These are phyloP conservation scores for Cryptocephalus moraei DNA, from an alignment of 2,888 invertebrate genomes.

Conservation along the genomic window DNA sequence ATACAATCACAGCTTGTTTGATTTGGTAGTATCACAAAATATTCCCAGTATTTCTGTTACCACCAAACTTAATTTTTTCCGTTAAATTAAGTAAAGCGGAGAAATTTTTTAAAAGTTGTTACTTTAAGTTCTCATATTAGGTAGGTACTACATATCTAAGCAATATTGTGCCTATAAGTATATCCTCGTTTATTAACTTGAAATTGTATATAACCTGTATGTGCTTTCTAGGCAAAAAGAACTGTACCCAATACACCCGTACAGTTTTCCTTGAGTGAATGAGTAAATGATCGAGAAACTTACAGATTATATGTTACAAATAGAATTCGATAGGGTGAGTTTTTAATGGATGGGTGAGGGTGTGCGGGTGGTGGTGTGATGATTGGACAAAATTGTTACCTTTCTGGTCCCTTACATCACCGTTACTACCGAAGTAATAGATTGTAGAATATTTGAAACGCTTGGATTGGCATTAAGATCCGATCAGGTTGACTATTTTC, in stretches of 20 bases:
- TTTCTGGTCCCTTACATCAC: constrained; percentile 38
- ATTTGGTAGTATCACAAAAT: constrained; percentile 40
- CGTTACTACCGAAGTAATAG: constrained; percentile 29
- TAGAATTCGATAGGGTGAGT: neutral
- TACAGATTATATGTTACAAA: neutral
- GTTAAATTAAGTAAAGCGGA: constrained; percentile 23
- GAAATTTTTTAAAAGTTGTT: constrained; percentile 3
- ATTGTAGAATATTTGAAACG: constrained; percentile 15
- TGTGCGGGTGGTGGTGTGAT: constrained; percentile 22
- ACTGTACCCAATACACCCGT: neutral
- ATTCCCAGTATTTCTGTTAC: constrained; percentile 40
- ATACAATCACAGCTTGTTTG: constrained; percentile 34
- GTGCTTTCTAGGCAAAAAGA: neutral
- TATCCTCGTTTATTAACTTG: constrained; percentile 1
- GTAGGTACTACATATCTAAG: constrained; percentile 2
- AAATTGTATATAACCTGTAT: neutral
- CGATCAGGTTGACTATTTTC: too few species aligned
- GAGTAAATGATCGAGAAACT: neutral
- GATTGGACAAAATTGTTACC: constrained; percentile 32
- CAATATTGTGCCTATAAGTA: constrained; percentile 8
- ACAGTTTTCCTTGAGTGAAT: neutral
- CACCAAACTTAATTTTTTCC: constrained; percentile 35
- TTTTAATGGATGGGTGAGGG: too few species aligned
- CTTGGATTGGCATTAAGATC: neutral
- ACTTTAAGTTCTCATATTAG: too few species aligned